These are phyloP conservation scores for Cavia aperea DNA, from an alignment of 2,113 vertebrate species.

Conservation along the genomic window DNA sequence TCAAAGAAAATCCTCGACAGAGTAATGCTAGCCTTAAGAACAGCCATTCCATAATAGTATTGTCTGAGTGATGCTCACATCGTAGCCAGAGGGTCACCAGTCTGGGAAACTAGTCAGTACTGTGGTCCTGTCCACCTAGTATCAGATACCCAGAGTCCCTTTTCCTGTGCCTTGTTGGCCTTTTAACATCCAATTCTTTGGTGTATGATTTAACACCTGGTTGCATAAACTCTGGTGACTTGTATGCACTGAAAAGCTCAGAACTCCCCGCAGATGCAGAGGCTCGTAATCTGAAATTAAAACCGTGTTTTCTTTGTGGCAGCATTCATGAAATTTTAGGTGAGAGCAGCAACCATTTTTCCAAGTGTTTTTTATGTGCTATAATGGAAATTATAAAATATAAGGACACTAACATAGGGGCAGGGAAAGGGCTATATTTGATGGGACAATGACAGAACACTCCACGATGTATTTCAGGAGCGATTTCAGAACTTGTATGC, in stretches of 20 bases:
- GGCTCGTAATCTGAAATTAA: background rate
- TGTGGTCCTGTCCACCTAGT: background rate
- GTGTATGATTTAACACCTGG: background rate
- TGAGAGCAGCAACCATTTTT: background rate
- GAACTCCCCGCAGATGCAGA: background rate
- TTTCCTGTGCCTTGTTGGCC: background rate
- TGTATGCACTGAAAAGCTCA: background rate
- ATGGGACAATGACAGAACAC: background rate
- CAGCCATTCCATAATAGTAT: background rate
- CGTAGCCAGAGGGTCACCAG: background rate
- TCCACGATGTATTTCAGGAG: background rate
- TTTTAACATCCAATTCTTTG: background rate
- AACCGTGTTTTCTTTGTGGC: background rate
- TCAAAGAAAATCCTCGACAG: background rate
- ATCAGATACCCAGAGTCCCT: background rate
- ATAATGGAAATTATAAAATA: background rate
- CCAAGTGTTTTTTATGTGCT: background rate
- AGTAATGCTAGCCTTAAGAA: background rate
- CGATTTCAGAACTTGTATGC: background rate
- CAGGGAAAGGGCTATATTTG: background rate
- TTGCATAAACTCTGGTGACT: background rate
- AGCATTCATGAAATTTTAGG: background rate
- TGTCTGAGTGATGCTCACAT: background rate
- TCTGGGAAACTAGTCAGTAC: background rate
- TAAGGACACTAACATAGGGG: no score